Base-by-base conservation (phyloP, 2,797 vertebrate genomes). In the Emydoidea blandingii region DNA sequence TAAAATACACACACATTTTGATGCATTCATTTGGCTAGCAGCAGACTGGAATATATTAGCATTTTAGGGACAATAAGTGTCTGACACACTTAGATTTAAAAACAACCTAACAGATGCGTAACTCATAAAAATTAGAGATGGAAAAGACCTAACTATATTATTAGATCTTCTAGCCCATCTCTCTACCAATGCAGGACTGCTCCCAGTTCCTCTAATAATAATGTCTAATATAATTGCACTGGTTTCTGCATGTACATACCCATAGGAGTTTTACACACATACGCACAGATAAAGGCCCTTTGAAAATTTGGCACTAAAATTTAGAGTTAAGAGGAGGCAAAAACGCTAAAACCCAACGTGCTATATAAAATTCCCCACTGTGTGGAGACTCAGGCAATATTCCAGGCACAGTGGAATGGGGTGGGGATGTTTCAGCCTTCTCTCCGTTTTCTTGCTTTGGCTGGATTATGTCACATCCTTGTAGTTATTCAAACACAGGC, bases 351-450 rank as follows among this genome's bases (percentile, higher is more conserved):
- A 54, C 56, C 54, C 83, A 87, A 76, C 5, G 0, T 72, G 89
- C 89, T 95, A 83, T 79, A 92, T 81, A 92, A 97, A 97, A 92
- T 76, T 94, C 91, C 92, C 84, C 91, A n/a, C 87, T 93, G 86
- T 41, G 91, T 25, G 83, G 86, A 93, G 90, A 94, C 74, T 81
- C 96, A 89, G 93, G 85, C 88, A 72, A 85, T 84, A 62, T 74
- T 96, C 91, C 96, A 90, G 31, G 54, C 87, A 90, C 91, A 94
- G 47, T 8, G 56, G 94, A 92, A 94, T 92, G 92, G 93, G 52
- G 90, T 94, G 65, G 95, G 34, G 78, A 84, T 47, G 57, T 5
- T 94, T 96, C 96, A 94, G 91, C 95, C 90, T 44, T 85, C 74
- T 52, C 37, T 44, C 93, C 5, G 1, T 78, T 54, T 88, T 86